Evolutionary conservation across 2,113 vertebrate genomes (phyloP).

Genomic region (Camarhynchus parvulus): DNA sequence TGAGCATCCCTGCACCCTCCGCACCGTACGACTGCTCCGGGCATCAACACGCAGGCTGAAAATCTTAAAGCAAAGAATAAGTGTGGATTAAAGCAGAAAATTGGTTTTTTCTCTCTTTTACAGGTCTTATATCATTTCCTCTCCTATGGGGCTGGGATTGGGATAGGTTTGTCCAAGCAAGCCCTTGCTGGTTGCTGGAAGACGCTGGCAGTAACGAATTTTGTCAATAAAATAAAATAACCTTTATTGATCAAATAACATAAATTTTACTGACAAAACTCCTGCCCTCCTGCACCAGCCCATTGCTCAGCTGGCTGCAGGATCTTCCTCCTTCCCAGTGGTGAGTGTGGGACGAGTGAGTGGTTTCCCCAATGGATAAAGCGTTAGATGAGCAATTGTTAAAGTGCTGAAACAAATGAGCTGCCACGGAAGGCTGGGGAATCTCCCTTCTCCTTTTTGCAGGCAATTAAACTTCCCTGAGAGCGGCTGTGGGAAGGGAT

Average conservation of each 20-base stretch:
- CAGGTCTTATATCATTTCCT: background rate
- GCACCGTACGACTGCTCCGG: rapidly evolving
- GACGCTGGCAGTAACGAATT: rapidly evolving
- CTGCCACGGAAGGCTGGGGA: background rate
- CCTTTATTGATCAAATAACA: background rate
- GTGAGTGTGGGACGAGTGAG: rapidly evolving
- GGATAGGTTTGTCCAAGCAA: background rate
- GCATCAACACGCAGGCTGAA: background rate
- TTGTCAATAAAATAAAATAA: background rate
- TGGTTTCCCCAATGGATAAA: background rate
- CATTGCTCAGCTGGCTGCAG: rapidly evolving
- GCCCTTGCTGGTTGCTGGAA: background rate
- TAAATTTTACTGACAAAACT: background rate
- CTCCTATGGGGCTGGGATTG: background rate
- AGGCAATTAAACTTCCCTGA: background rate
- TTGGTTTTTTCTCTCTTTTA: background rate
- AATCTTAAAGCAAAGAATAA: background rate
- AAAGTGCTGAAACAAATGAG: background rate
- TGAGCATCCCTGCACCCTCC: background rate
- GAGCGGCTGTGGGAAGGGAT: background rate
- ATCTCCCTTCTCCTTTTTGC: background rate
- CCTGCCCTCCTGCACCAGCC: background rate
- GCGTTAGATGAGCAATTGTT: background rate
- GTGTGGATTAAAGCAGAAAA: background rate
- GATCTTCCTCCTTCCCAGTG: background rate